Evolutionary conservation across 2,113 vertebrate species (phyloP).

Genomic region (Phalacrocorax brasilianus): DNA sequence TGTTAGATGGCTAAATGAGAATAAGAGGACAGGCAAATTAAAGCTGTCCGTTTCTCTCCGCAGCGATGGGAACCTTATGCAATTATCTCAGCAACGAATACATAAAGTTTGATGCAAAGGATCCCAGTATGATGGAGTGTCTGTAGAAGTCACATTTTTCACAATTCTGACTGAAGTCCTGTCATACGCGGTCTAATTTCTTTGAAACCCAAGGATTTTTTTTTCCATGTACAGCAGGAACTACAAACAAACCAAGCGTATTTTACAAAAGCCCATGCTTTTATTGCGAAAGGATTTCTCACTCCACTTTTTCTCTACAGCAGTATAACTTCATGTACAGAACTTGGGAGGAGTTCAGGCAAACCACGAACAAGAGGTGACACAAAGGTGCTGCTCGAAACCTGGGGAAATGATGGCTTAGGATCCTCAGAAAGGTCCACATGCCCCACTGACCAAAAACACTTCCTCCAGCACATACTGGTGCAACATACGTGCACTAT

Average conservation of each 20-base stretch:
- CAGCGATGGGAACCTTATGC: accelerated
- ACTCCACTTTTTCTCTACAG: not conserved
- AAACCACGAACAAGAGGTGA: not conserved
- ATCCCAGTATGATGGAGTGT: not conserved
- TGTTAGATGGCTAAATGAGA: not conserved
- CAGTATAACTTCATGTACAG: not conserved
- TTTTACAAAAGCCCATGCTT: not conserved
- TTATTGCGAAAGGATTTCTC: not conserved
- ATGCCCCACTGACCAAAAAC: not conserved
- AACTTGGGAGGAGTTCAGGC: not conserved
- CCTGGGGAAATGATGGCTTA: not conserved
- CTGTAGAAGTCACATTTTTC: not conserved
- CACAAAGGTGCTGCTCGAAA: not conserved
- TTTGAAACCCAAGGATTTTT: not conserved
- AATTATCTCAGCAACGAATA: not conserved
- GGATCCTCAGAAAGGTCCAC: not conserved
- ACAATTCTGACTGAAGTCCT: not conserved
- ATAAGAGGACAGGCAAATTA: not conserved
- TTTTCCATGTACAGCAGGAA: not conserved
- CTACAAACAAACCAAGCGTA: accelerated
- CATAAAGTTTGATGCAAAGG: not conserved
- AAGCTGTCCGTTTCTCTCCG: not conserved
- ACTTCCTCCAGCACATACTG: not conserved
- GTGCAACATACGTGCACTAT: accelerated
- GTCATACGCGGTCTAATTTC: not conserved